Evolutionary conservation across 1,140 invertebrate genomes (phyloP).

Genomic region (honey bee (Apis mellifera)): Amel_HAv3.1 CM009944.2:8900501-8901000

Average conservation of each 20-base stretch:
- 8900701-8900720: too few relatives aligned
- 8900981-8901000: constrained; percentile 49
- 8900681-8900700: too few relatives aligned
- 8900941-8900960: constrained; percentile 47
- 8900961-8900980: constrained; percentile 58
- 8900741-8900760: too few relatives aligned
- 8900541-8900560: constrained; percentile 14
- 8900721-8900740: too few relatives aligned
- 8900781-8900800: not conserved
- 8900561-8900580: not conserved
- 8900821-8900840: not conserved
- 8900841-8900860: not conserved
- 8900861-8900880: not conserved
- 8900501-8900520: constrained; percentile 52
- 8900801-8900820: too few relatives aligned
- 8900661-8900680: too few relatives aligned
- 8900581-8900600: not conserved
- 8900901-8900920: constrained; percentile 24
- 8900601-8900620: not conserved
- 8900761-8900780: not conserved
- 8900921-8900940: constrained; percentile 23
- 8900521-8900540: constrained; percentile 55
- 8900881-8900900: not conserved
- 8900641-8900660: too few relatives aligned
- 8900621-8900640: too few relatives aligned